Percentiles rank a stretch among this genome's conserved stretches.
Conservation (phyloP, 1,140 invertebrate genomes). For the Drosophila erecta region DNA sequence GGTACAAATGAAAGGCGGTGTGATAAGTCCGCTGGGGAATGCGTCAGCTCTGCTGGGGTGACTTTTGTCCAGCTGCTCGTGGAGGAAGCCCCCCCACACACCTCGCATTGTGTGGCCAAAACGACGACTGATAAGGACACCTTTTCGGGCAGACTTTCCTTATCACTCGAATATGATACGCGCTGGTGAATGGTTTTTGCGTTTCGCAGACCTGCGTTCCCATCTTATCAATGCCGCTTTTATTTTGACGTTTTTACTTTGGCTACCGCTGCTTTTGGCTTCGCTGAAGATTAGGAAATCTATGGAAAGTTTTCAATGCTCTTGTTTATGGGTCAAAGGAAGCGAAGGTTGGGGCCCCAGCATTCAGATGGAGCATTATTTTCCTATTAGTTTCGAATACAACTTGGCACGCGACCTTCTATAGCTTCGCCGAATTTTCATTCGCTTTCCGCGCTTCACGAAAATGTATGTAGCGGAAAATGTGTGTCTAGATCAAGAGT, state of each 20-base stretch:
- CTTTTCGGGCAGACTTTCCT: conserved; percentile 54
- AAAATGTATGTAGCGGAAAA: too few species aligned
- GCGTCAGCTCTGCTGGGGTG: conserved; percentile 45
- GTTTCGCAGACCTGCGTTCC: conserved; percentile 33
- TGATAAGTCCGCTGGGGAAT: conserved; percentile 30
- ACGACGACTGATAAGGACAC: conserved; percentile 32
- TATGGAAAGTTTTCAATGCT: conserved; percentile 62
- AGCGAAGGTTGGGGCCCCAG: conserved; percentile 4
- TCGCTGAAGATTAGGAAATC: conserved; percentile 52
- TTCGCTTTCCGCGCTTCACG: conserved; percentile 25
- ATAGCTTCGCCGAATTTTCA: conserved; percentile 18
- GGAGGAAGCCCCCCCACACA: neutral
- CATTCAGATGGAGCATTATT: too few species aligned
- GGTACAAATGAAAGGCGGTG: neutral
- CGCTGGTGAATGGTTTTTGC: conserved; percentile 24
- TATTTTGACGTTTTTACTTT: conserved; percentile 17
- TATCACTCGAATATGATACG: conserved; percentile 37
- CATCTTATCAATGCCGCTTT: conserved; percentile 45
- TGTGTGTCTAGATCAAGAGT: conserved; percentile 35
- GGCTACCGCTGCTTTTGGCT: conserved; percentile 5
- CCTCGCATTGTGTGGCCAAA: too few species aligned
- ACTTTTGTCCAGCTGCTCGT: conserved; percentile 35
- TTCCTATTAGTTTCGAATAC: conserved; percentile 13
- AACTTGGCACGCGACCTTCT: conserved; percentile 67
- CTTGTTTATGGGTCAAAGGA: conserved; percentile 54